Conservation (phyloP, 2,113 vertebrate genomes). For the Lamprologus sp. region DNA sequence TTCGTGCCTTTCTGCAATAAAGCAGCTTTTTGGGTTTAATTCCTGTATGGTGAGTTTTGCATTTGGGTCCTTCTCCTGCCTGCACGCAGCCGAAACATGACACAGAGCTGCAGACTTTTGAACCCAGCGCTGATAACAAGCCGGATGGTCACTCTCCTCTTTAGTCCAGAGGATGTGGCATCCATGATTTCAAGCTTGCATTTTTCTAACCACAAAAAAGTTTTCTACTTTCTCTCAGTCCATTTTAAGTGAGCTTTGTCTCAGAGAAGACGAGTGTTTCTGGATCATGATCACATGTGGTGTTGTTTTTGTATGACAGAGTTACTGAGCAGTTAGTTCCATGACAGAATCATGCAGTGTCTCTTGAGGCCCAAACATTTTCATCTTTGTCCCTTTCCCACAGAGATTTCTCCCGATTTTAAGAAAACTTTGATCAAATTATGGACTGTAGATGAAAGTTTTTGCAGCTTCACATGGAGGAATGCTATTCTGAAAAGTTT, state of each 20-base stretch:
- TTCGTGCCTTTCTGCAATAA: fast-evolving
- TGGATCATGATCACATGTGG: not conserved
- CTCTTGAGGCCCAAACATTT: not conserved
- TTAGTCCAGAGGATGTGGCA: too few relatives aligned
- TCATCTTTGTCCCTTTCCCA: not conserved
- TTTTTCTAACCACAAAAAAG: not conserved
- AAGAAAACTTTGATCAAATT: not conserved
- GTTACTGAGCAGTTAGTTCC: not conserved
- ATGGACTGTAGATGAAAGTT: not conserved
- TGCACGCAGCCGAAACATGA: not conserved
- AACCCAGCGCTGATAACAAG: not conserved
- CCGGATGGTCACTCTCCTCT: not conserved
- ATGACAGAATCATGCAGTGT: not conserved
- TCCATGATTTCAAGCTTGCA: not conserved
- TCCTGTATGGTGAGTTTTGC: not conserved
- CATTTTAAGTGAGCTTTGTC: not conserved
- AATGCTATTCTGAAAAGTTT: not conserved
- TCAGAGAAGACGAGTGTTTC: not conserved
- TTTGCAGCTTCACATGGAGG: fast-evolving
- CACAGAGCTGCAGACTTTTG: not conserved
- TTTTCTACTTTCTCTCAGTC: not conserved
- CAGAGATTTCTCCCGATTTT: not conserved
- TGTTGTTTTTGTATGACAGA: not conserved
- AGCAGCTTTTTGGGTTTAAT: not conserved
- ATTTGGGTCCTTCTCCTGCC: not conserved